phyloP scores from a whole-genome alignment of 35 echinoderm and acorn worm species.

The Apostichopus parvimensis region DNA sequence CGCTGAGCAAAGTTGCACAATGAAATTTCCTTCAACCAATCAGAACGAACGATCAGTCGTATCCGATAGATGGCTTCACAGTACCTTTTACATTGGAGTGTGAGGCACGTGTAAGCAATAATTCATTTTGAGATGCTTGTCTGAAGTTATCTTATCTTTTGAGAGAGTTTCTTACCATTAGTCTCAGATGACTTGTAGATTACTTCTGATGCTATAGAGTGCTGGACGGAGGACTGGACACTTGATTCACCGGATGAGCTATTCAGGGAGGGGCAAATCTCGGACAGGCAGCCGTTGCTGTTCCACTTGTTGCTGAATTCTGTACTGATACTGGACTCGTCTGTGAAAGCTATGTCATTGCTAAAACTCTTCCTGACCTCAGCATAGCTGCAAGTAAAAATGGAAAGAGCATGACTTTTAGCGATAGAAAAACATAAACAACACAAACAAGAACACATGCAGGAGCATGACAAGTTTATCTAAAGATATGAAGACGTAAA shows the following conservation, averaged over 20 bases:
- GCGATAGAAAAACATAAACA: neutral
- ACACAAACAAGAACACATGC: neutral
- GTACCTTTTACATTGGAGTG: too few relatives aligned
- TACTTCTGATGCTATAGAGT: neutral
- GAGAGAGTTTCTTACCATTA: neutral
- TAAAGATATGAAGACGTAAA: too few relatives aligned
- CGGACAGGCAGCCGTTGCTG: neutral
- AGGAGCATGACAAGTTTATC: too few relatives aligned
- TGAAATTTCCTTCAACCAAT: too few relatives aligned
- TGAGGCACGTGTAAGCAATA: too few relatives aligned
- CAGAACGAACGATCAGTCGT: too few relatives aligned
- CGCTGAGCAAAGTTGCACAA: too few relatives aligned
- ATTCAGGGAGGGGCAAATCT: conserved; percentile 9
- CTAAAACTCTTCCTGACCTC: conserved; percentile 37
- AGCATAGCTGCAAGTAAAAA: conserved; percentile 37
- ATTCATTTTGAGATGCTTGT: too few relatives aligned
- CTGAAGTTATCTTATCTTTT: too few relatives aligned
- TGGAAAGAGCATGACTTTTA: neutral
- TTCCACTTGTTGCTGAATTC: neutral
- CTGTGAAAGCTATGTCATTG: neutral
- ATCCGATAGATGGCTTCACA: too few relatives aligned
- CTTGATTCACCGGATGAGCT: neutral
- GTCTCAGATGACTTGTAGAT: conserved; percentile 1
- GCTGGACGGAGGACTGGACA: neutral
- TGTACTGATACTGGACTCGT: neutral